Conservation (phyloP, 1,140 invertebrate genomes). For the Mercenaria mercenaria region DNA sequence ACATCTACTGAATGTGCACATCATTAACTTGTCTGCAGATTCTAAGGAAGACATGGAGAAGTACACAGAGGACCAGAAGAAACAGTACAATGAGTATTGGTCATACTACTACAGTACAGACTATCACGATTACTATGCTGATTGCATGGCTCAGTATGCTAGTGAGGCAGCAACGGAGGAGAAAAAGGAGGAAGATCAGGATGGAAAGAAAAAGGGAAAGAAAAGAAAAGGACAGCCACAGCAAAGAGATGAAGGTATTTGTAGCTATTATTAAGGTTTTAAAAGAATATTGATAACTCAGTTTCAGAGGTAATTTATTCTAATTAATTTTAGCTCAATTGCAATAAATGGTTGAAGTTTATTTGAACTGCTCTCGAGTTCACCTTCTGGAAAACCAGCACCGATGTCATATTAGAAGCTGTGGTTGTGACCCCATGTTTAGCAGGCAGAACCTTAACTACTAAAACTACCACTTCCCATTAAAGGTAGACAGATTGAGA, state of each 20-base stretch:
- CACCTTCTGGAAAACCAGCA: no score
- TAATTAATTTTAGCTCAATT: no score
- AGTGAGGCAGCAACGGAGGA: neutral
- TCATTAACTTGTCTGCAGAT: no score
- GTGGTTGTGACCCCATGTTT: no score
- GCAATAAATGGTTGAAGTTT: no score
- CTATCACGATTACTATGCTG: constrained; percentile 64
- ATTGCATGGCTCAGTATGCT: constrained; percentile 49
- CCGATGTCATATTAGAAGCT: no score
- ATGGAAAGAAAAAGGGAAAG: constrained; percentile 51
- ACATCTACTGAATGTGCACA: no score
- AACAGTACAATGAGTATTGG: constrained; percentile 75
- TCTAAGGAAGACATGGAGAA: constrained; percentile 60
- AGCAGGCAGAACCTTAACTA: no score
- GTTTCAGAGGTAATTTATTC: neutral
- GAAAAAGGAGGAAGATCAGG: constrained; percentile 24
- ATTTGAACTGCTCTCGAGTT: no score
- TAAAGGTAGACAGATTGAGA: no score
- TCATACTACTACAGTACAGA: constrained; percentile 77
- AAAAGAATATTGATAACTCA: no score
- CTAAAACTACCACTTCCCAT: no score
- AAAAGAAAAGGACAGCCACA: constrained; percentile 45
- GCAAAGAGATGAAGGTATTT: constrained; percentile 55
- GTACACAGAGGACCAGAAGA: constrained; percentile 64
- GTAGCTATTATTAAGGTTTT: constrained; percentile 16